A percentile compares a stretch with the other conserved stretches of the same genome.
Conservation (phyloP, 2,888 invertebrate species). For the Atethmia centrago region DNA sequence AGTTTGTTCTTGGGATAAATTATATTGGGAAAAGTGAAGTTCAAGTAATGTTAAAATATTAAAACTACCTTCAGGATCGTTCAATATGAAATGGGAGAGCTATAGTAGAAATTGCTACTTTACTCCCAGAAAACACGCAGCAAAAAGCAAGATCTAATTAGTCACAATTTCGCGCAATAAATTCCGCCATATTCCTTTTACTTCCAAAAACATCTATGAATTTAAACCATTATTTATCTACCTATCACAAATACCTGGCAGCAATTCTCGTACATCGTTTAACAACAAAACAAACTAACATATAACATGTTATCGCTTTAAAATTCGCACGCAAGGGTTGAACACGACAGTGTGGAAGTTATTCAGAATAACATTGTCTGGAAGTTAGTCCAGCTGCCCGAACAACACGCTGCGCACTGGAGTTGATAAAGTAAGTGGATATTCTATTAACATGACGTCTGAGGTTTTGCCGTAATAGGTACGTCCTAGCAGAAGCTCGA, state of each 20-base stretch:
- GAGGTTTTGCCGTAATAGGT: not conserved
- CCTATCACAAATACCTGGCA: constrained; percentile 19
- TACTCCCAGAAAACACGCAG: not conserved
- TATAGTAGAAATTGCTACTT: not conserved
- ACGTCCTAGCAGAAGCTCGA: not conserved
- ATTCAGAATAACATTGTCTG: constrained; percentile 65
- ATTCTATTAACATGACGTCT: not conserved
- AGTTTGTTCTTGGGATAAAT: no score
- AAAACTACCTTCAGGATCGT: not conserved
- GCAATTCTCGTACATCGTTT: constrained; percentile 29
- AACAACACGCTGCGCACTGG: constrained; percentile 40
- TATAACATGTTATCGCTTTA: constrained; percentile 62
- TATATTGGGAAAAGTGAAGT: no score
- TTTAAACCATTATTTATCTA: constrained; percentile 7
- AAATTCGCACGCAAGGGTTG: constrained; percentile 64
- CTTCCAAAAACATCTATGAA: not conserved
- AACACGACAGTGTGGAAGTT: constrained; percentile 64
- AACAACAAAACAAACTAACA: constrained; percentile 53
- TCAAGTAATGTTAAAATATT: not conserved
- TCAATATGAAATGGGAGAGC: not conserved
- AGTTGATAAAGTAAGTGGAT: constrained; percentile 32
- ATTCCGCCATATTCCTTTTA: not conserved
- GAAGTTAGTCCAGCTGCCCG: constrained; percentile 63
- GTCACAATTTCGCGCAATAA: not conserved
- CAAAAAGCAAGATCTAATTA: not conserved